Conservation (phyloP, 2,113 vertebrate species). For the Siphamia tubifer region DNA sequence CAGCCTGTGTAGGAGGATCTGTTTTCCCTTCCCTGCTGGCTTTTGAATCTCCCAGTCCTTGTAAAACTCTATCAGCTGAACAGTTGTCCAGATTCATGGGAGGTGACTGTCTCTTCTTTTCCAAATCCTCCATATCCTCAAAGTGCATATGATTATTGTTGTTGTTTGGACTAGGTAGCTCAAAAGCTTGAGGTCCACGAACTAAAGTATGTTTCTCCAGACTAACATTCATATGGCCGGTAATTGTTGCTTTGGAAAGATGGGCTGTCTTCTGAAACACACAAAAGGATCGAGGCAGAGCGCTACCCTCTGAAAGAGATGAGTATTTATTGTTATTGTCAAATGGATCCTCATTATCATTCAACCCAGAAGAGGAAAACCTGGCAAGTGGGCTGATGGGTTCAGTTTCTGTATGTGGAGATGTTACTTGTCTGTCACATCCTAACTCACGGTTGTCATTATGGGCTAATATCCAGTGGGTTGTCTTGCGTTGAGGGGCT, state of each 20-base stretch:
- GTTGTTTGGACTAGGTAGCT: constrained; percentile 72
- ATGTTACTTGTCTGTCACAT: constrained; percentile 52
- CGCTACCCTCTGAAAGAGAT: constrained; percentile 65
- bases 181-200: constrained; percentile 81
- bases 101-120: constrained; percentile 56
- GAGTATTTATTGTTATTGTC: constrained; percentile 49
- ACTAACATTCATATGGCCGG: constrained; percentile 79
- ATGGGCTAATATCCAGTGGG: constrained; percentile 78
- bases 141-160: constrained; percentile 67
- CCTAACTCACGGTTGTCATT: constrained; percentile 74
- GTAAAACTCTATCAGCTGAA: constrained; percentile 51
- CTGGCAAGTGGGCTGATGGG: constrained; percentile 65
- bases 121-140: constrained; percentile 72
- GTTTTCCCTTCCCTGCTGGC: constrained; percentile 33
- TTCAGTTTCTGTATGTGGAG: constrained; percentile 67
- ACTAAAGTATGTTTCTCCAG: constrained; percentile 86
- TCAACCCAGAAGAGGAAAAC: constrained; percentile 57
- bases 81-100: constrained; percentile 50
- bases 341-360: constrained; percentile 48
- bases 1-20: constrained; percentile 15
- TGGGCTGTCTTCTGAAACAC: constrained; percentile 52
- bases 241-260: constrained; percentile 43
- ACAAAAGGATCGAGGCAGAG: constrained; percentile 48
- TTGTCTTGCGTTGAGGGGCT: constrained; percentile 62
- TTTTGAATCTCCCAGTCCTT: constrained; percentile 26